Conservation (phyloP, 2,797 vertebrate genomes). For the Parauchenoglanis ngamensis region DNA sequence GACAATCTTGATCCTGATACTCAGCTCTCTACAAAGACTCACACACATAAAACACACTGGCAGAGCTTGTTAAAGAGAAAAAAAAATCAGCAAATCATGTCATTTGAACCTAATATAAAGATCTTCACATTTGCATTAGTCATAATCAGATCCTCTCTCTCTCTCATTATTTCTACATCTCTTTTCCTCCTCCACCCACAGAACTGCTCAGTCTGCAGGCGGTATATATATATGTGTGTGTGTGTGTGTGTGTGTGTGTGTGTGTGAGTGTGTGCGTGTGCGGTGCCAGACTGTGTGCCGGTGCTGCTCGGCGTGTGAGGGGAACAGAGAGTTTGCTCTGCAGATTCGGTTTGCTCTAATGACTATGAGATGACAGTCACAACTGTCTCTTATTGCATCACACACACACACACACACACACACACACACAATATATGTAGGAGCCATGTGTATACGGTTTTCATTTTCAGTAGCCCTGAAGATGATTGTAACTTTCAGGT, state of each 20-base stretch:
- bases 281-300: background rate
- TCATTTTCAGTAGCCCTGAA: background rate
- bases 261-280: slow-evolving; percentile 1
- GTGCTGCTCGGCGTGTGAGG: background rate
- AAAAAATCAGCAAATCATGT: background rate
- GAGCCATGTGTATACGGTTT: background rate
- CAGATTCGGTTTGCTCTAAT: slow-evolving; percentile 16
- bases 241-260: slow-evolving; percentile 6
- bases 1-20: background rate
- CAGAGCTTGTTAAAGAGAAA: background rate
- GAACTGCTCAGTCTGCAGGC: background rate
- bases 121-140: slow-evolving; percentile 18
- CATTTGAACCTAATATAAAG: slow-evolving; percentile 13
- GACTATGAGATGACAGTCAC: slow-evolving; percentile 12
- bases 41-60: background rate
- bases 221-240: background rate
- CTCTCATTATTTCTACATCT: slow-evolving; percentile 1
- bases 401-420: slow-evolving; percentile 19
- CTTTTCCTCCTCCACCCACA: background rate
- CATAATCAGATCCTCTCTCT: slow-evolving; percentile 15
- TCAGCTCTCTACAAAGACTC: slow-evolving; percentile 15
- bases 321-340: slow-evolving; percentile 21
- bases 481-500: background rate
- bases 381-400: slow-evolving; percentile 5
- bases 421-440: background rate